Percentiles rank a stretch among this genome's conserved stretches.
Conservation (phyloP, 1,140 invertebrate species). For the Papilio polyxenes region DNA sequence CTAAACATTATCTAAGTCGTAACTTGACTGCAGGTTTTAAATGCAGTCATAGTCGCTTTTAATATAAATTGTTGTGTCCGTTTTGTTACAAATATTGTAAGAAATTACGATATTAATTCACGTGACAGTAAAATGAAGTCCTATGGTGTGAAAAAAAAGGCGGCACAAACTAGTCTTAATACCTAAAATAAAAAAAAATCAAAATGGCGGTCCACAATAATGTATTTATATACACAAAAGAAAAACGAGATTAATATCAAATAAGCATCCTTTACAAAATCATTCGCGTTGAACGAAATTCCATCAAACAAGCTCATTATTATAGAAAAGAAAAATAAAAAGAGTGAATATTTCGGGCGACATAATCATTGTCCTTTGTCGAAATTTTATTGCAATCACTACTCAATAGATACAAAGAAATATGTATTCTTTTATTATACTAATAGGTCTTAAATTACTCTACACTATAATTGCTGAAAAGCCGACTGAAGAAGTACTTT, state of each 20-base stretch:
- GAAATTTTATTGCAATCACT: conserved; percentile 5
- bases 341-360: not conserved
- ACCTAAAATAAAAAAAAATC: not conserved
- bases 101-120: too few species aligned
- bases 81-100: too few species aligned
- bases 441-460: not conserved
- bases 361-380: conserved; percentile 7
- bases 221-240: conserved; percentile 3
- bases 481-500: not conserved
- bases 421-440: not conserved
- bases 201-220: not conserved
- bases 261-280: conserved; percentile 15
- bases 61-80: too few species aligned
- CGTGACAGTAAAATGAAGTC: too few species aligned
- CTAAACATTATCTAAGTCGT: too few species aligned
- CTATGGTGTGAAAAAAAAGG: too few species aligned
- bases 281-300: not conserved
- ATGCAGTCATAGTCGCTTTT: too few species aligned
- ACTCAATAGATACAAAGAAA: not conserved
- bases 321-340: conserved; percentile 1
- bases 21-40: too few species aligned
- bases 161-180: too few species aligned
- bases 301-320: conserved; percentile 20
- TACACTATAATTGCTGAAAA: not conserved
- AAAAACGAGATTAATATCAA: conserved; percentile 3